phyloP scores from a whole-genome alignment of 2,888 invertebrate genomes.

The Oligia fasciuncula region DNA sequence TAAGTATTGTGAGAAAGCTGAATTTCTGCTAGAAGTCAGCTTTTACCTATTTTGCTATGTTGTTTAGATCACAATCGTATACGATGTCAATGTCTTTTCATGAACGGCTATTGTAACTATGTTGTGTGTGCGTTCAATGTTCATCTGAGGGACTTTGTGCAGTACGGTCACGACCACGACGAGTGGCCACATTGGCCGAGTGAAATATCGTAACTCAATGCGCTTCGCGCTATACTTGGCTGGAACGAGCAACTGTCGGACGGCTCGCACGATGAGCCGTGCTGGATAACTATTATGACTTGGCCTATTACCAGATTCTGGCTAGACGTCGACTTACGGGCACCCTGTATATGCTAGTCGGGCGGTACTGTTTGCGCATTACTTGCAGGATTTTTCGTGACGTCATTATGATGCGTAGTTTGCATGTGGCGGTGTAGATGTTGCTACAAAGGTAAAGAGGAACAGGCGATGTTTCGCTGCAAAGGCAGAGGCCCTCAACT shows the following conservation, averaged over 20 bases:
- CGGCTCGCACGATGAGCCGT: neutral
- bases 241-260: neutral
- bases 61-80: neutral
- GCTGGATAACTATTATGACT: too few species aligned
- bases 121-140: neutral
- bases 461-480: neutral
- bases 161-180: neutral
- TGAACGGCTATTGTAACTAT: neutral
- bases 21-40: neutral
- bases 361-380: too few species aligned
- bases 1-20: slow-evolving; percentile 29
- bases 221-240: neutral
- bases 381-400: too few species aligned
- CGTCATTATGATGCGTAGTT: too few species aligned
- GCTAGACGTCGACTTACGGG: too few species aligned
- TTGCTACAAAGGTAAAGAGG: too few species aligned
- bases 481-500: neutral
- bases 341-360: too few species aligned
- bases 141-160: neutral
- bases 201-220: neutral
- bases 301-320: too few species aligned
- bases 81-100: neutral
- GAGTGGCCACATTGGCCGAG: neutral
- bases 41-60: neutral
- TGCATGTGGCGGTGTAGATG: too few species aligned